A percentile compares a stretch with the other conserved stretches of the same genome.
Evolutionary conservation across 2,888 invertebrate species (phyloP).

Genomic region (Drosophila affinis): DNA sequence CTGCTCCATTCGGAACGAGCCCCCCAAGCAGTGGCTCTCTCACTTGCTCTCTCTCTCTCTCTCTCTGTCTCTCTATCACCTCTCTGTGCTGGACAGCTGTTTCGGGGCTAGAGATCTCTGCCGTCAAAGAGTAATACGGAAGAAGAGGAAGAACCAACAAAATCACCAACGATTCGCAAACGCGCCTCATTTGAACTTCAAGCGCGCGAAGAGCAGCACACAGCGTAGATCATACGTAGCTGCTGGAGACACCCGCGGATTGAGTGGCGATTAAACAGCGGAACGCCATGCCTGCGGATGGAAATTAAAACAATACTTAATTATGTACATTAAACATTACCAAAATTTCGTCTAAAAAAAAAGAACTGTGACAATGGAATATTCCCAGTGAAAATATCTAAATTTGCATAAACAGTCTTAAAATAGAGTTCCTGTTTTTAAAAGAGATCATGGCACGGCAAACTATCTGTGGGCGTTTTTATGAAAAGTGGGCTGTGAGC

Average conservation of each 20-base stretch:
- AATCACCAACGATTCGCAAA: conserved; percentile 55
- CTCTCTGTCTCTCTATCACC: conserved; percentile 11
- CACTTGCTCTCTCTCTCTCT: conserved; percentile 11
- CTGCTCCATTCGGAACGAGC: conserved; percentile 33
- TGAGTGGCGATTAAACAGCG: conserved; percentile 33
- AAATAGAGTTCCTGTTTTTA: conserved; percentile 24
- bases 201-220: conserved; percentile 77
- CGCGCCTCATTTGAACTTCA: conserved; percentile 76
- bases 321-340: neutral
- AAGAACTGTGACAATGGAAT: conserved; percentile 29
- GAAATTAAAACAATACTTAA: conserved; percentile 8
- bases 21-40: conserved; percentile 21
- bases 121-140: conserved; percentile 49
- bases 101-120: conserved; percentile 57
- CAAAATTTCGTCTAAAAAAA: conserved; percentile 7
- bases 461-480: neutral
- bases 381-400: conserved; percentile 28
- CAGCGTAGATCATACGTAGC: conserved; percentile 51
- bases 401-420: conserved; percentile 25
- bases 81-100: conserved; percentile 51
- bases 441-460: conserved; percentile 18
- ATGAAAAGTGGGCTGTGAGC: conserved; percentile 16
- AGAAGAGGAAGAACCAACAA: conserved; percentile 44
- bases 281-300: conserved; percentile 5
- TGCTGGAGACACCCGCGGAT: conserved; percentile 23